These are phyloP conservation scores for Parasteatoda tepidariorum DNA, from an alignment of 1,140 invertebrate species.

Conservation along the genomic window DNA sequence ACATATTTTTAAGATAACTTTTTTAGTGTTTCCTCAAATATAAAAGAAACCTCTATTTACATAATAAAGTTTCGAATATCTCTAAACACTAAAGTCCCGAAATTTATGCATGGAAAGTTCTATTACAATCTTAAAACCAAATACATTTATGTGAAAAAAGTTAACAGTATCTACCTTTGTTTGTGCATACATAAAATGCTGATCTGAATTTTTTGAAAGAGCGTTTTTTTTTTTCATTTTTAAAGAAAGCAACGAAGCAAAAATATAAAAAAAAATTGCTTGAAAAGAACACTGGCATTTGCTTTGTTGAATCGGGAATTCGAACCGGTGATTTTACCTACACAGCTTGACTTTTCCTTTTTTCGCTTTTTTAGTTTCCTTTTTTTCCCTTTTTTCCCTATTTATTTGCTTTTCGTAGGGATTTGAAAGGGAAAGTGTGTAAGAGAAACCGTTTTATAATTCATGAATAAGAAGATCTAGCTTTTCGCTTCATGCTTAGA, in stretches of 20 bases:
- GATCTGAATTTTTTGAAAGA: neutral
- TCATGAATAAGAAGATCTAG: neutral
- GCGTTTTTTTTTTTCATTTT: neutral
- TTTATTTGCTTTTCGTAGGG: neutral
- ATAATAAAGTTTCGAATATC: no score
- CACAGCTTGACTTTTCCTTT: neutral
- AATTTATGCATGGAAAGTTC: no score
- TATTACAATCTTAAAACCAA: no score
- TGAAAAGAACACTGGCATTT: conserved; percentile 2
- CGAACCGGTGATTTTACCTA: conserved; percentile 10
- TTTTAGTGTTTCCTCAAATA: no score
- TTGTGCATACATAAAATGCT: conserved; percentile 22
- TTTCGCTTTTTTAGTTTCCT: neutral
- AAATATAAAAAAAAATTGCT: conserved; percentile 6
- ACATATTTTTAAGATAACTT: no score
- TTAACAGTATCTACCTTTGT: no score
- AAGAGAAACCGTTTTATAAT: neutral
- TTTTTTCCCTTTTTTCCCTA: neutral
- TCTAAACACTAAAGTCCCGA: no score
- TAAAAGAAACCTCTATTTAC: no score
- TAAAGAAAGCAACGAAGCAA: conserved; percentile 18
- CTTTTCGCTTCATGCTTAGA: no score
- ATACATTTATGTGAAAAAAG: no score
- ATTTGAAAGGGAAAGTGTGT: neutral
- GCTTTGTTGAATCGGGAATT: conserved; percentile 29